A percentile compares a stretch with the other conserved stretches of the same genome.
Conservation (phyloP, 2,113 vertebrate genomes). For the Ictidomys tridecemlineatus region DNA sequence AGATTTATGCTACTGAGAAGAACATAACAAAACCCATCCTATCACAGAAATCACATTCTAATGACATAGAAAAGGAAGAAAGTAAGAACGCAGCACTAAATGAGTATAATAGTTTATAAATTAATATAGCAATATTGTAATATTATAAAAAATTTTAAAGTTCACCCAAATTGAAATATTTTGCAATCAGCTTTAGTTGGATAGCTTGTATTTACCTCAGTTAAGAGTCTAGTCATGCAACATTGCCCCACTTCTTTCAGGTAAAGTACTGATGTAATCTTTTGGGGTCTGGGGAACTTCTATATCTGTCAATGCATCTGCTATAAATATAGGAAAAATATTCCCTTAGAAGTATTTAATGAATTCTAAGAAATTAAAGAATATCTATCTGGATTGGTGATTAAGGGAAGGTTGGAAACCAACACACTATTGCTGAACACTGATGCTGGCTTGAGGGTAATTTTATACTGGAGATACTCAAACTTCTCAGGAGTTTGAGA, state of each 20-base stretch:
- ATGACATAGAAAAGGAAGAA: background rate
- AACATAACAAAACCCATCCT: background rate
- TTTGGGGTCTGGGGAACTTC: background rate
- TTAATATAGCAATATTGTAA: background rate
- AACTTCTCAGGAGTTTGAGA: background rate
- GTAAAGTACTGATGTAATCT: background rate
- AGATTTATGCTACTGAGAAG: background rate
- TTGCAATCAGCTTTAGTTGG: background rate
- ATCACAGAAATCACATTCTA: background rate
- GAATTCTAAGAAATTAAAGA: background rate
- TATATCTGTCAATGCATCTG: background rate
- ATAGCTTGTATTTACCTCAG: background rate
- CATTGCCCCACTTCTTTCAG: too few relatives aligned
- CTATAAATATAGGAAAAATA: background rate
- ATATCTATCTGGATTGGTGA: background rate
- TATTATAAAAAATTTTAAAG: background rate
- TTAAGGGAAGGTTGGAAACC: background rate
- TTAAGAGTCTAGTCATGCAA: background rate
- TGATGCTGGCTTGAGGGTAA: background rate
- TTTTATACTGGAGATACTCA: background rate
- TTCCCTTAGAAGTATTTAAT: background rate
- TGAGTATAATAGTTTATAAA: background rate
- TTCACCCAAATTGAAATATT: background rate
- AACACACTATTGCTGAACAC: background rate
- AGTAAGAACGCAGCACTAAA: background rate